Evolutionary conservation across 2,888 invertebrate genomes (phyloP).

Genomic region (Polyploca ridens): DNA sequence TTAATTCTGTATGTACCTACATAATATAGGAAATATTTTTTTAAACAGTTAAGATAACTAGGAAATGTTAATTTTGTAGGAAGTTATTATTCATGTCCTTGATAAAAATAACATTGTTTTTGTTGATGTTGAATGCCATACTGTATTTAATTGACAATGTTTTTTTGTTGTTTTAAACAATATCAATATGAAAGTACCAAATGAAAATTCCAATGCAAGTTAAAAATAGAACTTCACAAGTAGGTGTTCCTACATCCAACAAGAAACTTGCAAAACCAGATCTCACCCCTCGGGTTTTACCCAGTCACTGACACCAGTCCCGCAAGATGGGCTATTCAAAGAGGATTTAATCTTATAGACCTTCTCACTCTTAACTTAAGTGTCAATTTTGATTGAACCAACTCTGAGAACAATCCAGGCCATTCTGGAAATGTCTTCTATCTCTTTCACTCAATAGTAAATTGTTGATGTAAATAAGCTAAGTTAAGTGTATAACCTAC

Average conservation of each 20-base stretch:
- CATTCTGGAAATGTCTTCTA: not conserved
- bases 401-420: not conserved
- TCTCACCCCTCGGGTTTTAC: not conserved
- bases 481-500: too few species aligned
- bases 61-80: slow-evolving; percentile 5
- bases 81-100: too few species aligned
- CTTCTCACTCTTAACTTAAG: not conserved
- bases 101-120: not conserved
- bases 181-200: not conserved
- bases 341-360: not conserved
- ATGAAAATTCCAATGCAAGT: not conserved
- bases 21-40: not conserved
- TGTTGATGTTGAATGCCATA: not conserved
- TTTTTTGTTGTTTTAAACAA: too few species aligned
- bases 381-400: not conserved
- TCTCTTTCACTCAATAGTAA: not conserved
- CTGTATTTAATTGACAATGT: not conserved
- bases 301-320: not conserved
- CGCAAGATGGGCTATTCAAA: not conserved
- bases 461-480: not conserved
- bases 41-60: not conserved
- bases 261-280: not conserved
- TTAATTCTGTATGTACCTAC: not conserved
- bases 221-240: not conserved
- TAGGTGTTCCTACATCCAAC: not conserved